phyloP scores from a whole-genome alignment of 2,113 vertebrate genomes.

The Pomatostomus ruficeps region DNA sequence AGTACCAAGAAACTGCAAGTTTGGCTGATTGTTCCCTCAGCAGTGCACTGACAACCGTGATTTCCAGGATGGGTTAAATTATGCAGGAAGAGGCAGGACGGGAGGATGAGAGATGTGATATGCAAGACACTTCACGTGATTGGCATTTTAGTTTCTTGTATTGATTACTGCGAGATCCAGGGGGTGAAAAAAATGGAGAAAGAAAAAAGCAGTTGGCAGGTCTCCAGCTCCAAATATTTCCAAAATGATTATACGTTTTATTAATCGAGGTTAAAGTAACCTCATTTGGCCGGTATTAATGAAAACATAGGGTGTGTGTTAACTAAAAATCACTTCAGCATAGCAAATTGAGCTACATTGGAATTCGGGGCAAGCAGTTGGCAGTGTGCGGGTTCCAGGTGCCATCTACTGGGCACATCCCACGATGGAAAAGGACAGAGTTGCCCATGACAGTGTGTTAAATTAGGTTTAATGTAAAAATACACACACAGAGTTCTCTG shows the following conservation, averaged over 20 bases:
- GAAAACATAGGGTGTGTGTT: slow-evolving; percentile 51
- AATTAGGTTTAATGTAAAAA: neutral
- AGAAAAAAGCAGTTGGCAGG: neutral
- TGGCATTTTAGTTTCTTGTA: slow-evolving; percentile 46
- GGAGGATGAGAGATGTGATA: neutral
- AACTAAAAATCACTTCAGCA: slow-evolving; percentile 58
- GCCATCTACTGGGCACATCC: slow-evolving; percentile 64
- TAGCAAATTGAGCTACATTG: neutral
- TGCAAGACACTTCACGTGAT: neutral
- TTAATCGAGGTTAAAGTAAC: slow-evolving; percentile 64
- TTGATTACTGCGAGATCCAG: neutral
- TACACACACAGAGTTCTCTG: neutral
- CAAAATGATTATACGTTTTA: slow-evolving; percentile 55
- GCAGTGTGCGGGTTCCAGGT: neutral
- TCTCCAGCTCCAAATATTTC: slow-evolving; percentile 44
- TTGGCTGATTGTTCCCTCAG: neutral
- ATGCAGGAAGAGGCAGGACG: neutral
- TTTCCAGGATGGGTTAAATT: neutral
- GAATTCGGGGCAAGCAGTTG: neutral
- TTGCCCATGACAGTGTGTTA: neutral
- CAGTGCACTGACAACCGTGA: neutral
- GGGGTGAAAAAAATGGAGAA: neutral
- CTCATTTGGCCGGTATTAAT: slow-evolving; percentile 55
- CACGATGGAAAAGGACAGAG: neutral
- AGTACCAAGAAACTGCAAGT: neutral